Percentiles rank a stretch among this genome's conserved stretches.
Evolutionary conservation across 2,888 invertebrate species (phyloP).

Genomic region (Metacarcinus magister): DNA sequence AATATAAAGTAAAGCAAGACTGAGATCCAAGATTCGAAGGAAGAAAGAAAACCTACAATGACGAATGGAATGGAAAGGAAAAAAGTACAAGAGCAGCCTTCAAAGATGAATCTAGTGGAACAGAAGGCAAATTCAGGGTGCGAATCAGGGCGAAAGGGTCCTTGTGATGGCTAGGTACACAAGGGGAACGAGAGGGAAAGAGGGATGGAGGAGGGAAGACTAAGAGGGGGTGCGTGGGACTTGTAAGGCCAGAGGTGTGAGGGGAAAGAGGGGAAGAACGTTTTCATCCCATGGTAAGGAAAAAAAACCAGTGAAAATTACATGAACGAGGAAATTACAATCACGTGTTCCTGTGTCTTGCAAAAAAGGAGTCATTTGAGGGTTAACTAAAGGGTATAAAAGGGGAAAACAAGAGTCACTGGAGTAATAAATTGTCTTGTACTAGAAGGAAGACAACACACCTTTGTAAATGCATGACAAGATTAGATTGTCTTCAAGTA

Average conservation of each 20-base stretch:
- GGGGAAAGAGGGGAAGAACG: not conserved
- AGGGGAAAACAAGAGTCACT: no score
- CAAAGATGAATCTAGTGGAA: not conserved
- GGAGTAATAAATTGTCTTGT: no score
- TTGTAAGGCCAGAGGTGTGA: not conserved
- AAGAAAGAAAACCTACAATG: no score
- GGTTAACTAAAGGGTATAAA: no score
- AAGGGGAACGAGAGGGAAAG: constrained; percentile 1
- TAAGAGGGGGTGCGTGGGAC: not conserved
- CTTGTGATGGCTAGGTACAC: not conserved
- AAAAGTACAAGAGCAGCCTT: no score
- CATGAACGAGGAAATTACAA: not conserved
- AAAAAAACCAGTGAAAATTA: not conserved
- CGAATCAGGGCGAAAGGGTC: constrained; percentile 7
- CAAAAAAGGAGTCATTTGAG: not conserved
- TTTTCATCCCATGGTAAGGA: not conserved
- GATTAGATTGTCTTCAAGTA: no score
- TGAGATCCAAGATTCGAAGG: no score
- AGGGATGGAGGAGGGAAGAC: not conserved
- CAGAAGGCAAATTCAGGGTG: constrained; percentile 11
- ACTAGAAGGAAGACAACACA: no score
- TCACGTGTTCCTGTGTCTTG: not conserved
- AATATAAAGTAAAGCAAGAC: no score
- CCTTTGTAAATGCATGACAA: no score
- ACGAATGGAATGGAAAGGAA: no score